Conservation (phyloP, 2,888 invertebrate genomes). For the Drosophila diplacantha region DNA sequence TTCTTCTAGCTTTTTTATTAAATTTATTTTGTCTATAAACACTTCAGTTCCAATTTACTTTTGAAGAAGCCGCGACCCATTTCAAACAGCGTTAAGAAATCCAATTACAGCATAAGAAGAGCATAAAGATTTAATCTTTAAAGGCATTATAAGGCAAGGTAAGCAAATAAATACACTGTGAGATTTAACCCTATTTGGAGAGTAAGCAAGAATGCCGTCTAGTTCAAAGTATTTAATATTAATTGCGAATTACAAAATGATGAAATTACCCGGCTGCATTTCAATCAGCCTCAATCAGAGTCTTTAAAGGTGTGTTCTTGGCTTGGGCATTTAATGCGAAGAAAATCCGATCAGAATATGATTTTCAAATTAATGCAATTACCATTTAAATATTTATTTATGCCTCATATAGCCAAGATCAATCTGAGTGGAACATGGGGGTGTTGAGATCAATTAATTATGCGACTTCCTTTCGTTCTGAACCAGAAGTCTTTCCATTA, state of each 20-base stretch:
- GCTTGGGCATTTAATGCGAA: conserved; percentile 1
- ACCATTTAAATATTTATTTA: conserved; percentile 17
- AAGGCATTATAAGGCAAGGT: neutral
- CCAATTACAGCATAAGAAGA: conserved; percentile 2
- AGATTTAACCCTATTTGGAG: conserved; percentile 10
- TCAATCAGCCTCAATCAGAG: conserved; percentile 44
- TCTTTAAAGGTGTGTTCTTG: conserved; percentile 23
- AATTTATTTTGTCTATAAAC: neutral
- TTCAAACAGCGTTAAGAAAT: conserved; percentile 5
- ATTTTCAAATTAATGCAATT: conserved; percentile 1
- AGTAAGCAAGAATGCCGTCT: conserved; percentile 49
- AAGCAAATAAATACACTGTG: neutral
- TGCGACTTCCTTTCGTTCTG: conserved; percentile 9
- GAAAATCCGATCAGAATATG: conserved; percentile 10
- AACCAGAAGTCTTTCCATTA: conserved; percentile 4
- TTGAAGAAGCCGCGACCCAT: neutral
- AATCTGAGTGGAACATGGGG: neutral
- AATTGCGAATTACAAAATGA: conserved; percentile 50
- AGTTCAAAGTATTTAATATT: conserved; percentile 39
- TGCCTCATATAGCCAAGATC: conserved; percentile 1
- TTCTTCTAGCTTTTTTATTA: neutral
- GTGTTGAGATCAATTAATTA: conserved; percentile 15
- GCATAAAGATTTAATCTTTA: neutral
- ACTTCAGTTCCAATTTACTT: neutral
- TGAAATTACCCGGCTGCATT: conserved; percentile 56